Conservation (phyloP, 2,797 vertebrate species). For the Agapornis canus region DNA sequence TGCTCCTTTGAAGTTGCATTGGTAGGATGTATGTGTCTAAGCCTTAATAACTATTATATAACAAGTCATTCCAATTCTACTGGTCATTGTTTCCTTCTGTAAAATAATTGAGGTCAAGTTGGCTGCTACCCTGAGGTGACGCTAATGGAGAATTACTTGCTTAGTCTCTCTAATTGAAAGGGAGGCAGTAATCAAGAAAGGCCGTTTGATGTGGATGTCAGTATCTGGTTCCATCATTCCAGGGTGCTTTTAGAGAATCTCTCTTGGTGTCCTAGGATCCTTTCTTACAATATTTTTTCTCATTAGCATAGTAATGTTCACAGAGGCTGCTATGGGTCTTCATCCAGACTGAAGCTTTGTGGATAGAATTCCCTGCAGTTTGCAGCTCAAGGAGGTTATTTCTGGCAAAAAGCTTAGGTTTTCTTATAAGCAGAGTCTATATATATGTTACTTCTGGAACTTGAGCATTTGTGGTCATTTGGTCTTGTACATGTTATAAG, state of each 20-base stretch:
- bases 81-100: constrained; percentile 43
- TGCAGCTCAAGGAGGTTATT: neutral
- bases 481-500: neutral
- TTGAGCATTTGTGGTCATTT: neutral
- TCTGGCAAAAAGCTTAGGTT: neutral
- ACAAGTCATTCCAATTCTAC: constrained; percentile 35
- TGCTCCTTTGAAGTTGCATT: constrained; percentile 37
- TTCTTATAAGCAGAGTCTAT: neutral
- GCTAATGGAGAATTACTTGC: neutral
- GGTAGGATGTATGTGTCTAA: constrained; percentile 25
- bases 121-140: constrained; percentile 3
- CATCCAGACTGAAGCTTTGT: neutral
- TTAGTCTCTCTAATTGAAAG: neutral
- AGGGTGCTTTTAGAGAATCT: neutral
- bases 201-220: neutral
- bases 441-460: neutral
- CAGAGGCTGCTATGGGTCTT: neutral
- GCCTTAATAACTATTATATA: constrained; percentile 21
- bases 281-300: neutral
- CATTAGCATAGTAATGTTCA: neutral
- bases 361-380: neutral
- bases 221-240: constrained; percentile 5
- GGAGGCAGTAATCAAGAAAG: neutral
- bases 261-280: neutral
- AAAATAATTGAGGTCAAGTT: constrained; percentile 60